phyloP scores from a whole-genome alignment of 2,797 vertebrate species.

The Hippocampus kuda region DNA sequence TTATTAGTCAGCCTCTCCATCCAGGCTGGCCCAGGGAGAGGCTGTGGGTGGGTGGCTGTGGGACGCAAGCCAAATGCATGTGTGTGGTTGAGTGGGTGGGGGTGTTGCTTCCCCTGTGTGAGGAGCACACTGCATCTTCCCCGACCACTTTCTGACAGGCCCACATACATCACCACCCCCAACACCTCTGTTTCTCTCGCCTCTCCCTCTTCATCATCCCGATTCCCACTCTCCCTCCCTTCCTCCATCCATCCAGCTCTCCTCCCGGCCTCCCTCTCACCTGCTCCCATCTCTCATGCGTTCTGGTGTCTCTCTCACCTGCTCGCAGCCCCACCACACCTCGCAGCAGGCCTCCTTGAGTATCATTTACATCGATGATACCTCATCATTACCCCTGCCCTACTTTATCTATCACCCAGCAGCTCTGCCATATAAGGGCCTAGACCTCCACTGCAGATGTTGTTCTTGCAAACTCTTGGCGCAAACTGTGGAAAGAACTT shows the following conservation, averaged over 20 bases:
- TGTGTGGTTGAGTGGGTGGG: slow-evolving; percentile 50
- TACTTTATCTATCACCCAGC: slow-evolving; percentile 68
- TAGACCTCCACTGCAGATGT: slow-evolving; percentile 37
- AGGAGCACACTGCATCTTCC: slow-evolving; percentile 73
- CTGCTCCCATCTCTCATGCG: slow-evolving; percentile 54
- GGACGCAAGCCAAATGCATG: slow-evolving; percentile 53
- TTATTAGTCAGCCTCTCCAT: slow-evolving; percentile 63
- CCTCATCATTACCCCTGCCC: slow-evolving; percentile 70
- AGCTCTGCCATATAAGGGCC: slow-evolving; percentile 37
- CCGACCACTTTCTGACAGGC: slow-evolving; percentile 70
- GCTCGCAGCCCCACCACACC: slow-evolving; percentile 29
- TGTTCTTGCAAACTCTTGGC: slow-evolving; percentile 12
- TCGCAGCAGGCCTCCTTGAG: slow-evolving; percentile 73
- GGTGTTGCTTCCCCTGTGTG: slow-evolving; percentile 68
- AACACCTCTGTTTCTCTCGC: slow-evolving; percentile 68
- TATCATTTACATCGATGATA: slow-evolving; percentile 71
- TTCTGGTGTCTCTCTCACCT: slow-evolving; percentile 54
- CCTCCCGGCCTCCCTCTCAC: slow-evolving; percentile 48
- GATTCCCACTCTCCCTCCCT: slow-evolving; percentile 60
- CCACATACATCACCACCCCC: slow-evolving; percentile 75
- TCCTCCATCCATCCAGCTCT: slow-evolving; percentile 54
- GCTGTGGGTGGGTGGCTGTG: slow-evolving; percentile 44
- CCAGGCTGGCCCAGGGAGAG: slow-evolving; percentile 54
- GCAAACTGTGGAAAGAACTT: background rate
- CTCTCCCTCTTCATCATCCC: slow-evolving; percentile 69